Percentiles rank a stretch among this genome's conserved stretches.
phyloP scores from a whole-genome alignment of 2,113 vertebrate species.

The Spheniscus mendiculus region DNA sequence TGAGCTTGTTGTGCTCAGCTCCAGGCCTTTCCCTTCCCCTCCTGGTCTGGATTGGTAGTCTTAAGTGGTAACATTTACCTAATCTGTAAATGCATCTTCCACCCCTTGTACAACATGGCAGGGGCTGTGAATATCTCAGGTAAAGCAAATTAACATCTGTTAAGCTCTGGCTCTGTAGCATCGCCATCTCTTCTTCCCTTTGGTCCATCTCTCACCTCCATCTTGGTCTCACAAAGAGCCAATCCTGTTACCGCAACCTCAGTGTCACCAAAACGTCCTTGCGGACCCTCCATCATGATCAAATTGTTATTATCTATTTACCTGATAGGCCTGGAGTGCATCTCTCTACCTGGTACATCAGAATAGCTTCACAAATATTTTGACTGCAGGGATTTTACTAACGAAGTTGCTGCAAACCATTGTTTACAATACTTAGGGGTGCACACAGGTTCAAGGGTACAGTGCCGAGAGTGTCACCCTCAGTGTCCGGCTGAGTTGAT shows the following conservation, averaged over 20 bases:
- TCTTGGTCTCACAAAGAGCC: background rate
- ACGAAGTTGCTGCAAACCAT: accelerated
- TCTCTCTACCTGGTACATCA: background rate
- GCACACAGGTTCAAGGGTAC: background rate
- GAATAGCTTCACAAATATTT: background rate
- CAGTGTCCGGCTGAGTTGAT: accelerated
- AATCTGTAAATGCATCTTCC: background rate
- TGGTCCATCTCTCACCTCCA: background rate
- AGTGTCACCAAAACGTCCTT: background rate
- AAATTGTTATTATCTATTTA: background rate
- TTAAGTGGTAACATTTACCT: background rate
- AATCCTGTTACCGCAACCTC: background rate
- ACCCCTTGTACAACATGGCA: background rate
- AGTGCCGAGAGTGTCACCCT: background rate
- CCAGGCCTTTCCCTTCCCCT: background rate
- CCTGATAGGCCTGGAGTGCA: background rate
- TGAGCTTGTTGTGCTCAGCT: background rate
- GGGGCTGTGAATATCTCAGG: background rate
- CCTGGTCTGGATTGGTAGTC: background rate
- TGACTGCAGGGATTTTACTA: background rate
- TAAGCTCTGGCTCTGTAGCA: background rate
- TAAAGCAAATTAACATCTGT: background rate
- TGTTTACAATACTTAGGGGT: background rate
- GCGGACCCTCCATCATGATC: accelerated
- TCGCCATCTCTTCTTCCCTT: background rate